Percentiles rank a stretch among this genome's conserved stretches.
Conservation (phyloP, 2,797 vertebrate species). For the Danio aesculapii region DNA sequence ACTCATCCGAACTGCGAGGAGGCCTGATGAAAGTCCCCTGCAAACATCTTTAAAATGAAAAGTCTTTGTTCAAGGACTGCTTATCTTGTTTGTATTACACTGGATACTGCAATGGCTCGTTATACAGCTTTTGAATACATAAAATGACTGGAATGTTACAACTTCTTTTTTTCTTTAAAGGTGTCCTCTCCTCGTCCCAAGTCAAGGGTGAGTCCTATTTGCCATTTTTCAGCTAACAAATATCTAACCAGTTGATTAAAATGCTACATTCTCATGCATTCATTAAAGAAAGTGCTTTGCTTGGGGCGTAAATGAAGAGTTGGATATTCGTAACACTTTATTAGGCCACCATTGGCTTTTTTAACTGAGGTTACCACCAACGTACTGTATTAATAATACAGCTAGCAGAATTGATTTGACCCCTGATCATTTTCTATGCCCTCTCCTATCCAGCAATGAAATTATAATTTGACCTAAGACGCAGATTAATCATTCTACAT, state of each 20-base stretch:
- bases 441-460: not conserved
- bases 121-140: not conserved
- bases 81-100: slow-evolving; percentile 43
- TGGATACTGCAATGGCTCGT: not conserved
- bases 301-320: slow-evolving; percentile 10
- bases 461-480: slow-evolving; percentile 1
- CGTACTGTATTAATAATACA: not conserved
- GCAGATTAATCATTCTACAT: slow-evolving; percentile 47
- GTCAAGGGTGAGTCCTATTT: slow-evolving; percentile 79
- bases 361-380: not conserved
- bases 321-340: not conserved
- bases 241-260: not conserved
- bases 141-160: slow-evolving; percentile 38
- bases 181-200: slow-evolving; percentile 82
- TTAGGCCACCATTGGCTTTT: slow-evolving; percentile 1
- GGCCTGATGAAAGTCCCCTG: not conserved
- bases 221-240: not conserved
- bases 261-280: not conserved
- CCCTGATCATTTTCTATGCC: not conserved
- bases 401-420: slow-evolving; percentile 10
- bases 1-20: slow-evolving; percentile 47
- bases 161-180: slow-evolving; percentile 66
- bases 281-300: not conserved
- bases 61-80: slow-evolving; percentile 23
- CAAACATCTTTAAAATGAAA: slow-evolving; percentile 40